Percentiles rank a stretch among this genome's conserved stretches.
Evolutionary conservation across 2,113 vertebrate genomes (phyloP).

Genomic region (Neotragus moschatus): DNA sequence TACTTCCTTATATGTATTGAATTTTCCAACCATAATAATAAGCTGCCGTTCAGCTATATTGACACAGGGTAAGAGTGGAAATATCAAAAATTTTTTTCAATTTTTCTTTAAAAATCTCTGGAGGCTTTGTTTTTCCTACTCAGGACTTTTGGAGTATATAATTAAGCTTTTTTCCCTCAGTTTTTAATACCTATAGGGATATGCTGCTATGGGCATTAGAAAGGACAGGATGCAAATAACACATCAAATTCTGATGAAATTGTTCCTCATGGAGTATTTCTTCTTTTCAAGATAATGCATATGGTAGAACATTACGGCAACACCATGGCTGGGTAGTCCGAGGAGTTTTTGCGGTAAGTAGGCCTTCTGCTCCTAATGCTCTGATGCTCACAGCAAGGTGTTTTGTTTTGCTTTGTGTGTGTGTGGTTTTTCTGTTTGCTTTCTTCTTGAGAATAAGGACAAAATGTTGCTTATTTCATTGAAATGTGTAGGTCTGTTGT

Average conservation of each 20-base stretch:
- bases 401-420: not conserved
- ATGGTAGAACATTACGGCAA: conserved; percentile 93
- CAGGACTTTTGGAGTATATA: not conserved
- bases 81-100: not conserved
- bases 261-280: not conserved
- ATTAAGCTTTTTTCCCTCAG: not conserved
- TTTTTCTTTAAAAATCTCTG: not conserved
- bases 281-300: conserved; percentile 88
- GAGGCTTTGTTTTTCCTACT: not conserved
- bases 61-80: not conserved
- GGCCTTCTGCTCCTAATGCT: not conserved
- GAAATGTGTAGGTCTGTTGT: not conserved
- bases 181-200: not conserved
- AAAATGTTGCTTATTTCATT: not conserved
- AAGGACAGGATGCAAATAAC: not conserved
- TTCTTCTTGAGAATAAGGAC: not conserved
- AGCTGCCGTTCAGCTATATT: not conserved
- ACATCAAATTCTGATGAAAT: not conserved
- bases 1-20: not conserved
- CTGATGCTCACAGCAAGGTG: not conserved
- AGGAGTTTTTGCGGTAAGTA: conserved; percentile 95
- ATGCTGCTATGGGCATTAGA: not conserved
- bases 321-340: conserved; percentile 98
- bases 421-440: not conserved
- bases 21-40: not conserved